Conservation (phyloP, 2,113 vertebrate genomes). For the Halichoeres trimaculatus region DNA sequence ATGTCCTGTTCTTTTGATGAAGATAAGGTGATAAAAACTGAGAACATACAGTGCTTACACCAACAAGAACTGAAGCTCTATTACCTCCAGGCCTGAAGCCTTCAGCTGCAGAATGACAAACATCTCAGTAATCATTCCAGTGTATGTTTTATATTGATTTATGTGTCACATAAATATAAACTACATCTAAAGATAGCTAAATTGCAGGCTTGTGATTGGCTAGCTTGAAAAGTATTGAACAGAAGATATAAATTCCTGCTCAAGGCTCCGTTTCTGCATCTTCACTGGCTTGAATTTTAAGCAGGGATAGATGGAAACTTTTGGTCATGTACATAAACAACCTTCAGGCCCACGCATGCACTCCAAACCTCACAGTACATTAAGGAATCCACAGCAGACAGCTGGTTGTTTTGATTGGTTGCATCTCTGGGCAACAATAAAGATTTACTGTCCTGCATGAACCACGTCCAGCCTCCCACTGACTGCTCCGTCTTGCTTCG, state of each 20-base stretch:
- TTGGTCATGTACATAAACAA: conserved; percentile 28
- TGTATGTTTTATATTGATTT: not conserved
- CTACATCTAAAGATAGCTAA: not conserved
- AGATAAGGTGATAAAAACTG: conserved; percentile 44
- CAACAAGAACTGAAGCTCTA: not conserved
- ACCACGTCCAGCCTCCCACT: conserved; percentile 60
- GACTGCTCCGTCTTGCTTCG: conserved; percentile 64
- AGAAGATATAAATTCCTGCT: not conserved
- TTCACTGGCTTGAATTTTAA: not conserved
- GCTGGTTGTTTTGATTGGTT: conserved; percentile 68
- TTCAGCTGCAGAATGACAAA: not conserved
- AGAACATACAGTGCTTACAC: conserved; percentile 43
- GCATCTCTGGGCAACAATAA: conserved; percentile 56
- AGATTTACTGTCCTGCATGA: conserved; percentile 67
- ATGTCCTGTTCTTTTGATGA: conserved; percentile 22
- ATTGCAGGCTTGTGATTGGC: conserved; percentile 1
- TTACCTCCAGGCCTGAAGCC: conserved; percentile 38
- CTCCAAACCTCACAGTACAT: conserved; percentile 55
- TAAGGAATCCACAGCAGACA: conserved; percentile 52
- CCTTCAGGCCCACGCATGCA: conserved; percentile 59
- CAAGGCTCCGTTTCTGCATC: too few relatives aligned
- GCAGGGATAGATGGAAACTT: conserved; percentile 34
- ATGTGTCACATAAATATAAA: not conserved
- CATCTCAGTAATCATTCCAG: not conserved
- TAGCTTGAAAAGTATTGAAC: not conserved